Conservation (phyloP, 2,888 invertebrate species). For the Cantharis rufa region DNA sequence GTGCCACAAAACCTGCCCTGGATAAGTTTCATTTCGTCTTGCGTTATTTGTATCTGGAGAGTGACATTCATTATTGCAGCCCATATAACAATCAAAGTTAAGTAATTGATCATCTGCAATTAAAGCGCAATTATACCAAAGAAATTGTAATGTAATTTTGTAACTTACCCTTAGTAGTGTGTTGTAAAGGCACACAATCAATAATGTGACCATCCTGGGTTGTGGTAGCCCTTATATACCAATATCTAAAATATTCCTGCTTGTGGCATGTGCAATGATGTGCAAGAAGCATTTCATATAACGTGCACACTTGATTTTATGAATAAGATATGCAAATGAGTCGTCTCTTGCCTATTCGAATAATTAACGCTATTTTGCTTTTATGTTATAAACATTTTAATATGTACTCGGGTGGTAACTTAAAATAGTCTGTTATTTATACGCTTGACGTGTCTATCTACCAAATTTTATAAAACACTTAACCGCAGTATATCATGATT, state of each 20-base stretch:
- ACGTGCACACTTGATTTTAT: conserved; percentile 6
- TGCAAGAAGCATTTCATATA: not conserved
- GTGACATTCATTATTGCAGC: conserved; percentile 9
- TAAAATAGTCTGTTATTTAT: not conserved
- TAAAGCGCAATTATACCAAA: not conserved
- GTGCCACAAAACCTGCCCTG: conserved; percentile 21
- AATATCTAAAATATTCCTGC: not conserved
- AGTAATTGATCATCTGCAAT: conserved; percentile 12
- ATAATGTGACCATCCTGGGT: not conserved
- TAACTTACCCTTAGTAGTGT: not conserved
- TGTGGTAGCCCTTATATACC: not conserved
- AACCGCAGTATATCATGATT: not conserved
- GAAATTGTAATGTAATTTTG: not conserved
- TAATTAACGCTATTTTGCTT: conserved; percentile 1
- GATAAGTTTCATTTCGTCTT: conserved; percentile 12
- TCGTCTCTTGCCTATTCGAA: not conserved
- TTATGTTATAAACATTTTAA: not conserved
- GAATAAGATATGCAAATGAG: conserved; percentile 15
- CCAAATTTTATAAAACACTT: not conserved
- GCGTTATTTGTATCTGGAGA: conserved; percentile 3
- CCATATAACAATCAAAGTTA: conserved; percentile 8
- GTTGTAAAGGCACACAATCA: conserved; percentile 1
- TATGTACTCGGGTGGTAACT: not conserved
- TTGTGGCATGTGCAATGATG: conserved; percentile 7
- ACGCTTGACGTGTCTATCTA: not conserved